Conservation (phyloP, 2,797 vertebrate species). For the Poeciliopsis paucimaculata region DNA sequence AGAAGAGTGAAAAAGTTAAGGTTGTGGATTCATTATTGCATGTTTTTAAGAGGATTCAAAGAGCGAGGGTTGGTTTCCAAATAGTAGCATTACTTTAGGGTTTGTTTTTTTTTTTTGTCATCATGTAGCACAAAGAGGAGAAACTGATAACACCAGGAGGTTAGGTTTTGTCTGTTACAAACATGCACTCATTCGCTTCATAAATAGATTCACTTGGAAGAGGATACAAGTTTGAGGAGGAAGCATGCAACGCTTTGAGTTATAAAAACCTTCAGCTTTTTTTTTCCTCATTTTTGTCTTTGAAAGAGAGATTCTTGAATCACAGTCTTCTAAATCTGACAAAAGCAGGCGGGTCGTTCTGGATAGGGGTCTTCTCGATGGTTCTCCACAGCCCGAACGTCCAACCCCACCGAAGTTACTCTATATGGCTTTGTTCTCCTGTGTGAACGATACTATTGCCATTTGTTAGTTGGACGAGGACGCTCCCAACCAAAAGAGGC, state of each 20-base stretch:
- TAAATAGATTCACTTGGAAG: conserved; percentile 86
- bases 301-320: conserved; percentile 66
- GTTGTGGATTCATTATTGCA: conserved; percentile 87
- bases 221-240: conserved; percentile 84
- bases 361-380: conserved; percentile 68
- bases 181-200: conserved; percentile 86
- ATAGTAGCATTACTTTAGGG: conserved; percentile 60
- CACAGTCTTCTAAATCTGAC: conserved; percentile 69
- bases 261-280: conserved; percentile 74
- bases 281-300: conserved; percentile 54
- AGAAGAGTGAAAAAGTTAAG: conserved; percentile 77
- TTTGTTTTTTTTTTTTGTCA: conserved; percentile 48
- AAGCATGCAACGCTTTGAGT: conserved; percentile 87
- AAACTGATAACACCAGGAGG: conserved; percentile 76
- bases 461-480: conserved; percentile 79
- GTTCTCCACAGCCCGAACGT: conserved; percentile 67
- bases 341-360: conserved; percentile 76
- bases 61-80: conserved; percentile 71
- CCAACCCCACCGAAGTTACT: conserved; percentile 73
- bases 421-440: conserved; percentile 99
- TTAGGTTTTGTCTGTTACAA: conserved; percentile 82
- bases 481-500: conserved; percentile 72
- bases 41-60: conserved; percentile 79
- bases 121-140: conserved; percentile 69
- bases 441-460: conserved; percentile 90